Evolutionary conservation across 2,113 vertebrate species (phyloP).

Genomic region (Athene cunicularia): DNA sequence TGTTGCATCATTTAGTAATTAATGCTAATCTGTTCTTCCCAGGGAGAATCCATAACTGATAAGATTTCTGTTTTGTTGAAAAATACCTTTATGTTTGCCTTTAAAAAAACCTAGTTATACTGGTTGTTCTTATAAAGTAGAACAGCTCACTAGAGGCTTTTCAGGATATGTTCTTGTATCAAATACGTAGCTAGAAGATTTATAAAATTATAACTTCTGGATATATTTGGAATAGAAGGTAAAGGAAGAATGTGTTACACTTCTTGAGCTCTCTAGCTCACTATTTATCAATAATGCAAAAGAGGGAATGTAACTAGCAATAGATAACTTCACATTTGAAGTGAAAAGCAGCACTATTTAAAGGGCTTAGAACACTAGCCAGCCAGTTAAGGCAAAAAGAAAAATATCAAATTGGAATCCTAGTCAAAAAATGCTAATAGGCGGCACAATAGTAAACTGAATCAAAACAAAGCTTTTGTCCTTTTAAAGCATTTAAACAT

Average conservation of each 20-base stretch:
- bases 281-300: neutral
- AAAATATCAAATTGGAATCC: neutral
- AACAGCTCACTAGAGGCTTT: neutral
- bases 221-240: neutral
- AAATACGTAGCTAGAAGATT: neutral
- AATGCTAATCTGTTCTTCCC: neutral
- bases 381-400: neutral
- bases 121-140: neutral
- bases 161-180: neutral
- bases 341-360: neutral
- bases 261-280: neutral
- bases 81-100: neutral
- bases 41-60: neutral
- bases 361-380: neutral
- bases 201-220: neutral
- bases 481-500: neutral
- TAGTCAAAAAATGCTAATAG: neutral
- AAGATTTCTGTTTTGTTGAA: neutral
- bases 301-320: neutral
- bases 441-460: neutral
- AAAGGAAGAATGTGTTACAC: neutral
- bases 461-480: neutral
- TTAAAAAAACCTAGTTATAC: neutral
- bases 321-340: neutral
- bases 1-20: neutral